A percentile compares a stretch with the other conserved stretches of the same genome.
Conservation (phyloP, 2,797 vertebrate species). For the Acanthurus tractus region DNA sequence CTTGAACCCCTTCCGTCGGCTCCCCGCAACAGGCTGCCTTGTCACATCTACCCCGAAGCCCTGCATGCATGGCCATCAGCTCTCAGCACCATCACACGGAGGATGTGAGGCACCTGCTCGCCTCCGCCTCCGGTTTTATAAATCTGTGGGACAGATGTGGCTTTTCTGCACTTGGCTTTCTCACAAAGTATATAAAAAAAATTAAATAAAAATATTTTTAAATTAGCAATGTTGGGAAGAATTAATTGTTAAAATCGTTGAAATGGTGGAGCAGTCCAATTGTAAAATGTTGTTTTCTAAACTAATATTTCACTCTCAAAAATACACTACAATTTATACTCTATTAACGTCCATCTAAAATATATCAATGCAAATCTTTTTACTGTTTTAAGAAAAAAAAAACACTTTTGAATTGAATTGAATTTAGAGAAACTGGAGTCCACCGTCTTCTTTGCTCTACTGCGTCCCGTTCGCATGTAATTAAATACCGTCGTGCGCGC, state of each 20-base stretch:
- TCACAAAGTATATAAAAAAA: not conserved
- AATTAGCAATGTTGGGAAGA: not conserved
- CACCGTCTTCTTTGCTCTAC: constrained; percentile 36
- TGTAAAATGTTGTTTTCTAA: not conserved
- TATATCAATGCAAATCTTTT: not conserved
- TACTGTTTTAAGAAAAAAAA: constrained; percentile 1
- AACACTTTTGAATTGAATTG: constrained; percentile 2
- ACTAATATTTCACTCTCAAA: not conserved
- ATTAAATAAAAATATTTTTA: not conserved
- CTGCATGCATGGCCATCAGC: constrained; percentile 14
- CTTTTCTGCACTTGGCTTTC: constrained; percentile 12
- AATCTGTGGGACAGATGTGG: constrained; percentile 11
- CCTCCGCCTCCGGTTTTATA: not conserved
- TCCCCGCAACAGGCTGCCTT: constrained; percentile 52
- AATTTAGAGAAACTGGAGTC: constrained; percentile 30
- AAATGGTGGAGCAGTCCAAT: not conserved
- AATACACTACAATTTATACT: not conserved
- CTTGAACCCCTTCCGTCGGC: constrained; percentile 33
- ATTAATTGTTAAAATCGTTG: not conserved
- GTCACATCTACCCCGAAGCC: constrained; percentile 7
- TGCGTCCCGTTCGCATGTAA: constrained; percentile 59
- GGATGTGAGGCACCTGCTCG: not conserved
- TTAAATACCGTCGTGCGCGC: constrained; percentile 62
- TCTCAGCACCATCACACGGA: constrained; percentile 25
- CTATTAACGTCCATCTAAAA: not conserved